Conservation (phyloP, 2,797 vertebrate species). For the Melanogrammus aeglefinus region DNA sequence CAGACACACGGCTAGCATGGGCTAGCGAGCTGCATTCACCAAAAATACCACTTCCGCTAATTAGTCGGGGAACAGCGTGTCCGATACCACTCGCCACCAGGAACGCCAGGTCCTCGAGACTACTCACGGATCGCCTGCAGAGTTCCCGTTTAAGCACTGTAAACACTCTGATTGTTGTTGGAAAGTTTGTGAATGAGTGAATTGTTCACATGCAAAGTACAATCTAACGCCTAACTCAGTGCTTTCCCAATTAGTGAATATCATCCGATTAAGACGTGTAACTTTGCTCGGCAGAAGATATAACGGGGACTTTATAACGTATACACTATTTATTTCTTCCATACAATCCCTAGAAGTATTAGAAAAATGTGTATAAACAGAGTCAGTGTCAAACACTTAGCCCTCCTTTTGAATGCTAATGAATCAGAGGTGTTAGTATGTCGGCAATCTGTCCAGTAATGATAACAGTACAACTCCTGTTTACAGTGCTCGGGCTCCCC, state of each 20-base stretch:
- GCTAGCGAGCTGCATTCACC: not conserved
- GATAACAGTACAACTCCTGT: slow-evolving; percentile 77
- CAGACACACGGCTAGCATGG: not conserved
- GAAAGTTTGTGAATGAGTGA: not conserved
- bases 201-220: not conserved
- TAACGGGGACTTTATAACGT: slow-evolving; percentile 38
- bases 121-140: not conserved
- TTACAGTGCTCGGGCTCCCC: slow-evolving; percentile 73
- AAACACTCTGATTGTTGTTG: slow-evolving; percentile 1
- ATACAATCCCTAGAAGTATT: slow-evolving; percentile 60
- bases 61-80: not conserved
- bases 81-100: not conserved
- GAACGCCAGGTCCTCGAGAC: not conserved
- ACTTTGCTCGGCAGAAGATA: slow-evolving; percentile 42
- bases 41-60: not conserved
- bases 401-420: slow-evolving; percentile 72
- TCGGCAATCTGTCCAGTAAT: slow-evolving; percentile 79
- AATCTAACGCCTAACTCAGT: not conserved
- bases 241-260: not conserved
- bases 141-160: not conserved
- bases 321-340: slow-evolving; percentile 48
- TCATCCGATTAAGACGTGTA: slow-evolving; percentile 27
- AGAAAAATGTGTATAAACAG: slow-evolving; percentile 71
- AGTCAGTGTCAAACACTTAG: slow-evolving; percentile 73
- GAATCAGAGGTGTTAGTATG: slow-evolving; percentile 76